Base-by-base conservation (phyloP, 2,888 invertebrate species). In the Cryptus viduatorius region DNA sequence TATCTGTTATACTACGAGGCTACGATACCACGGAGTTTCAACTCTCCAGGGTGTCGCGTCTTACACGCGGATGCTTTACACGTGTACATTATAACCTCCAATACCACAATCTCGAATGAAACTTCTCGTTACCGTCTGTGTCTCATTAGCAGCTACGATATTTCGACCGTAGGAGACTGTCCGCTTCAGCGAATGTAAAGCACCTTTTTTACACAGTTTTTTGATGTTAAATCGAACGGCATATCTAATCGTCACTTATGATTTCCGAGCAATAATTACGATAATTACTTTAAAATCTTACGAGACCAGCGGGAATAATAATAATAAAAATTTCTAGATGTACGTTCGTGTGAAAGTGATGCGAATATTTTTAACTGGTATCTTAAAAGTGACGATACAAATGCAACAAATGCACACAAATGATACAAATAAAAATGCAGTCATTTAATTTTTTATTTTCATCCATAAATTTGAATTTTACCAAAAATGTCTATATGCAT, bases 121-220 rank as follows among this genome's bases (percentile, higher is more conserved):
- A 78, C 78, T 65, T 78, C 78, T 78, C 81, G 73, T 84, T 78
- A 84, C 44, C 50, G 69, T 79, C 65, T 37, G 19, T 8, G 61
- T 73, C 77, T 81, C 77, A 81, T 84, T 84, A 81, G 81, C 61
- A 12, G 19, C 16, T 61, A 29, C 31, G 14, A 53, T 56, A 78
- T 81, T 77, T 24, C 42, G 16, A 73, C 24, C 50, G 68, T 64
- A 76, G 48, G 59, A 56, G 50, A 68, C 53, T 81, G 81, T 73
- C 76, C 31, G 19, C n/a, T 19, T 53, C 77, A 69, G 68, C 16
- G 59, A 59, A 59, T 59, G 12, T 29, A 1, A 14, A 59, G 3
- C 59, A 12, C 29, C 3, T 1, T 37, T 37, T 37, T 37, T 37
- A 8, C 37, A 37, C 7, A 8, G 7, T 37, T 8, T 8, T 37